Evolutionary conservation across 1,140 invertebrate genomes (phyloP).

Genomic region (Bombus impatiens): DNA sequence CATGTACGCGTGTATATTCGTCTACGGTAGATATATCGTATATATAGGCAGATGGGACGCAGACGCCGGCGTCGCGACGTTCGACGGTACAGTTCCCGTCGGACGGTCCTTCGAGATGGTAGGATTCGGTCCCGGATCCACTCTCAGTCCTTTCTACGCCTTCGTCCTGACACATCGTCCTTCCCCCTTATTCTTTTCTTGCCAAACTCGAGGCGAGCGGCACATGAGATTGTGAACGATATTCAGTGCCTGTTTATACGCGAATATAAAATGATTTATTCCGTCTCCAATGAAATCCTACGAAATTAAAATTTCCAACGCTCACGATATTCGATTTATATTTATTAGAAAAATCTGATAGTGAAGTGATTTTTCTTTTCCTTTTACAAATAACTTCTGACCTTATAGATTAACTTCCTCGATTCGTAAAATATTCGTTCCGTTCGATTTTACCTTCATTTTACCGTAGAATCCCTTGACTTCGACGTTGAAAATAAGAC

Average conservation of each 20-base stretch:
- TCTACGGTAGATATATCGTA: slow-evolving; percentile 36
- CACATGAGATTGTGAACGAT: neutral
- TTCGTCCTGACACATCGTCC: slow-evolving; percentile 63
- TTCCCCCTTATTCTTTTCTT: slow-evolving; percentile 38
- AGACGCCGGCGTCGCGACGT: slow-evolving; percentile 80
- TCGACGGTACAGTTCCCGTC: slow-evolving; percentile 81
- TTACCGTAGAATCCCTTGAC: neutral
- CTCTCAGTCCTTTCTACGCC: slow-evolving; percentile 75
- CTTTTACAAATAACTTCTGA: neutral
- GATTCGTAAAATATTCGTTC: neutral
- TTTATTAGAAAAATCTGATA: neutral
- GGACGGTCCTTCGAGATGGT: slow-evolving; percentile 79
- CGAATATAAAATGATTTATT: neutral
- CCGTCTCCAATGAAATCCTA: neutral
- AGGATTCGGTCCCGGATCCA: slow-evolving; percentile 70
- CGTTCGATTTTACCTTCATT: neutral
- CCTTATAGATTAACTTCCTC: neutral
- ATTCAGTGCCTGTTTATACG: slow-evolving; percentile 10
- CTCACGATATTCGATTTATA: no score
- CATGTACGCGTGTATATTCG: slow-evolving; percentile 53
- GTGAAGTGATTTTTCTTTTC: slow-evolving; percentile 52
- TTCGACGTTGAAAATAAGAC: neutral
- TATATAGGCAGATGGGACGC: slow-evolving; percentile 74
- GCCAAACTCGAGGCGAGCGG: slow-evolving; percentile 7
- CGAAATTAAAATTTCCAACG: no score